These are phyloP conservation scores for Apodemus speciosus DNA, from an alignment of 2,113 vertebrate genomes.

Conservation along the genomic window DNA sequence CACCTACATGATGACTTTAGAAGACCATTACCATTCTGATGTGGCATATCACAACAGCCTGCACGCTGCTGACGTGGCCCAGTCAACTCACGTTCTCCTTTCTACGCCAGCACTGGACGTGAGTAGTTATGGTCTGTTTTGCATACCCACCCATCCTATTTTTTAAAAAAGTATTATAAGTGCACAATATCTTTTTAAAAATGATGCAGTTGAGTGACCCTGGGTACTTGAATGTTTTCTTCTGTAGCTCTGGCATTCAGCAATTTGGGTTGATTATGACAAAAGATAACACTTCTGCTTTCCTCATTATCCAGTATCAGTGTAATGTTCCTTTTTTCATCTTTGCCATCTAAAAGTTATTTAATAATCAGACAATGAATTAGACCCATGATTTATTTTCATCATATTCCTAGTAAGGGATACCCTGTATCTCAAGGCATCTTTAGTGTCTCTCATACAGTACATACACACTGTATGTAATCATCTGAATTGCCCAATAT, in stretches of 20 bases:
- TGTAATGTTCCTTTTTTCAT: neutral
- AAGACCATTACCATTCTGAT: slow-evolving; percentile 96
- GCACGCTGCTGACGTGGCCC: slow-evolving; percentile 96
- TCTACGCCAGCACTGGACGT: slow-evolving; percentile 97
- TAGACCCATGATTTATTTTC: neutral
- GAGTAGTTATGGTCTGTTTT: slow-evolving; percentile 78
- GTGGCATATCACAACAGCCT: slow-evolving; percentile 99
- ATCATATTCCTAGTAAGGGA: neutral
- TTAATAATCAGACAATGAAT: slow-evolving; percentile 19
- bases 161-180: neutral
- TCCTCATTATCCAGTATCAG: neutral
- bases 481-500: neutral
- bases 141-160: neutral
- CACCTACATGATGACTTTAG: slow-evolving; percentile 98
- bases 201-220: neutral
- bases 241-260: neutral
- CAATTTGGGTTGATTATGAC: slow-evolving; percentile 32
- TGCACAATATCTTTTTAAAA: neutral
- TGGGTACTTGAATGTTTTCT: neutral
- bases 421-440: neutral
- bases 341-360: slow-evolving; percentile 8
- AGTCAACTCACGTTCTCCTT: slow-evolving; percentile 97
- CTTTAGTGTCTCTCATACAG: neutral
- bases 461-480: neutral
- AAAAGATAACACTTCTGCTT: neutral